These are phyloP conservation scores for Microctonus hyperodae DNA, from an alignment of 2,888 invertebrate species.

Conservation along the genomic window DNA sequence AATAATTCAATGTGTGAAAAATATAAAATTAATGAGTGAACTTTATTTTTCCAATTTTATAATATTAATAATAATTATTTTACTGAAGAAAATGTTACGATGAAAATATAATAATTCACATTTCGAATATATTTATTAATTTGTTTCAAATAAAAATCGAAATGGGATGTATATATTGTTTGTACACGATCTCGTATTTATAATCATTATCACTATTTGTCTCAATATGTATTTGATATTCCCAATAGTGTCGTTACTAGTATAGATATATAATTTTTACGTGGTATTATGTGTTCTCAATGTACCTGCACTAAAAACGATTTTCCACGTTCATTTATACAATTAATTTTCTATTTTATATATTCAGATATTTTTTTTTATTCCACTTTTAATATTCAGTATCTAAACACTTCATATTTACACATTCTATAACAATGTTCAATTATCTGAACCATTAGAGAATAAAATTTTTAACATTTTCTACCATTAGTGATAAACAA, in stretches of 20 bases:
- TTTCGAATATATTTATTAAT: neutral
- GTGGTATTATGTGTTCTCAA: neutral
- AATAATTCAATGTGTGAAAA: conserved; percentile 18
- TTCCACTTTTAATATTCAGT: neutral
- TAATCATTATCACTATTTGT: neutral
- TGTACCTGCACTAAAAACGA: conserved; percentile 6
- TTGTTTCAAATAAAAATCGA: conserved; percentile 1
- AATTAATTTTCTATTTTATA: neutral
- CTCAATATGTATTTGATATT: neutral
- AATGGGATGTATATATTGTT: conserved; percentile 38
- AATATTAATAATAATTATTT: neutral
- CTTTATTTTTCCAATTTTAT: neutral
- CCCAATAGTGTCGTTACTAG: conserved; percentile 4
- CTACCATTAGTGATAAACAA: too few relatives aligned
- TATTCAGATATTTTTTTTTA: neutral
- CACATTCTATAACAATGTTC: too few relatives aligned
- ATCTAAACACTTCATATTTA: too few relatives aligned
- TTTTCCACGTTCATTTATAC: conserved; percentile 1
- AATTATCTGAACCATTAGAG: too few relatives aligned
- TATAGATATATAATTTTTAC: too few relatives aligned
- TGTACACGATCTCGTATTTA: conserved; percentile 32
- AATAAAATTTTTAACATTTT: too few relatives aligned
- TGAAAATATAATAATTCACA: neutral
- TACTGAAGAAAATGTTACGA: neutral
- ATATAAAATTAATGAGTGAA: neutral